Evolutionary conservation across 2,113 vertebrate species (phyloP), one percentile per base, ranked within the genome.

Genomic region (Amia ocellicauda): DNA sequence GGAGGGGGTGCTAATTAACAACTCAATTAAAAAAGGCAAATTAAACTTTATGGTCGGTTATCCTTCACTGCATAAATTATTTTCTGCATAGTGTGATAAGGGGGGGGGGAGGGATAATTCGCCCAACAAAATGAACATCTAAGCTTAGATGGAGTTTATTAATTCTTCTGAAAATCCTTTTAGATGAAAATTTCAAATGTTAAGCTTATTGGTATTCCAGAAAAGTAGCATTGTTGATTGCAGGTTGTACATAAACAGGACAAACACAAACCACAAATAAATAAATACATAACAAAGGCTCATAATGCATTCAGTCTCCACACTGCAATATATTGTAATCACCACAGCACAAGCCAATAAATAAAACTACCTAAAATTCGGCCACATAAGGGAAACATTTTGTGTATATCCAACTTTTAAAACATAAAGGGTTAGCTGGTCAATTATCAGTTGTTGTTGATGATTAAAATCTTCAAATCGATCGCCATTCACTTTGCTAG

Each of bases 21-120:
- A 87, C 89, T 91, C 86, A 89, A 89, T 90, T 89, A 84, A 87
- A 88, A 85, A 88, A 87, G 77, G 83, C 86, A 88, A 88, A 90
- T 88, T 88, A 89, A 88, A 87, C 84, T 86, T 81, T 79, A 82
- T 77, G 88, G 83, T 86, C 85, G 66, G 57, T 83, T 86, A 84
- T 89, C 77, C 85, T 86, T 81, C 81, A 70, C 70, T 76, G 83
- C 81, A 78, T 85, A 80, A 50, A 65, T 65, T 58, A 58, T 57
- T 49, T 29, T 26, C 54, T 57, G 45, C 45, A 40, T 23, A 51
- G 16, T 57, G 54, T 57, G 45, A 65, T 49, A 50, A 20, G 20
- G 43, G 43, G 4, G 43, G 43, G 45, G 43, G 28, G 55, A 10
- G 29, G 14, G 45, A 40, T 65, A 11, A 58, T 50, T 65, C 45